These are phyloP conservation scores for Aphelinus certus DNA, from an alignment of 1,140 invertebrate species.

Conservation along the genomic window DNA sequence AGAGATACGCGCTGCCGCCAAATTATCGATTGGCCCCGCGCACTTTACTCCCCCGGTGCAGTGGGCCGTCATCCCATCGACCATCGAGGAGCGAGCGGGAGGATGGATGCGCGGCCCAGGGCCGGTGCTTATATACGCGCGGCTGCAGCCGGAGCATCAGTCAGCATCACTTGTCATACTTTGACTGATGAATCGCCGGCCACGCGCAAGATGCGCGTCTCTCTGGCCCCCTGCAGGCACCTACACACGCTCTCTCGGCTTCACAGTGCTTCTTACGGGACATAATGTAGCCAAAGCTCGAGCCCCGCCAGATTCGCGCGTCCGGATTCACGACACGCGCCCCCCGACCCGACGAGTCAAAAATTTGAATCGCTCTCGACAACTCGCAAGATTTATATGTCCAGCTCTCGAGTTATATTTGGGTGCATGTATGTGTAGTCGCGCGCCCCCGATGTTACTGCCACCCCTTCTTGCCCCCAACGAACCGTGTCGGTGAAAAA, in stretches of 20 bases:
- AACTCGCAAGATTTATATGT: too few species aligned
- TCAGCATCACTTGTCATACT: slow-evolving; percentile 50
- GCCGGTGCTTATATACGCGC: slow-evolving; percentile 15
- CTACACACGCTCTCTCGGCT: neutral
- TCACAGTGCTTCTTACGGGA: neutral
- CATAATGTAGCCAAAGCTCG: too few species aligned
- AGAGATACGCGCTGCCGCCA: neutral
- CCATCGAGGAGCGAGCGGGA: slow-evolving; percentile 21
- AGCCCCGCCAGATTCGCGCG: too few species aligned
- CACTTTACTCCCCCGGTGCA: slow-evolving; percentile 12
- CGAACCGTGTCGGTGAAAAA: too few species aligned
- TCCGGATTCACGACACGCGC: too few species aligned
- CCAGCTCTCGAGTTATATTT: too few species aligned
- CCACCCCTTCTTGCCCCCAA: too few species aligned
- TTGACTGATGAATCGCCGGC: slow-evolving; percentile 45
- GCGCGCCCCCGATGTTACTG: too few species aligned
- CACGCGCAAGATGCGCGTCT: slow-evolving; percentile 32
- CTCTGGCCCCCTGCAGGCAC: slow-evolving; percentile 20
- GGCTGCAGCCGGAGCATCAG: slow-evolving; percentile 41
- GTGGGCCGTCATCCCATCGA: neutral
- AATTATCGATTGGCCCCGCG: slow-evolving; percentile 7
- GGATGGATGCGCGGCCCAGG: slow-evolving; percentile 20
- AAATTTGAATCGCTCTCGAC: too few species aligned
- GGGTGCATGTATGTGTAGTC: too few species aligned
- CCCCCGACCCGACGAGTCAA: too few species aligned